Conservation (phyloP, 1,140 invertebrate genomes). For the Caenorhabditis latens region DNA sequence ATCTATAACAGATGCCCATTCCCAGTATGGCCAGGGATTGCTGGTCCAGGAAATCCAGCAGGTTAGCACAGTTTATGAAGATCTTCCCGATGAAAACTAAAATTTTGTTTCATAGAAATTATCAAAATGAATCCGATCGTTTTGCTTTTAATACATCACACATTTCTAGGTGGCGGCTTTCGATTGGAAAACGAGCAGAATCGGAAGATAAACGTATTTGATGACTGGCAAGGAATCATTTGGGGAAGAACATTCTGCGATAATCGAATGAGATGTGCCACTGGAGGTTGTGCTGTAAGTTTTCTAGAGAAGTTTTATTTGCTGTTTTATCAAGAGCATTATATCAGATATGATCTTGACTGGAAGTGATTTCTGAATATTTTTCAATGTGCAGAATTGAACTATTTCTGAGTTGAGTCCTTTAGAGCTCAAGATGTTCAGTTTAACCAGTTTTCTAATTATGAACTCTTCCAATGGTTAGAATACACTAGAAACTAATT, state of each 20-base stretch:
- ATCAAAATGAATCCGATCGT: neutral
- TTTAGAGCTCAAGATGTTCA: too few relatives aligned
- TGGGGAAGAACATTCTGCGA: conserved; percentile 41
- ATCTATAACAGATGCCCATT: conserved; percentile 27
- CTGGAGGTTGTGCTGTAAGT: neutral
- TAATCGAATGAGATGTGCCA: conserved; percentile 29
- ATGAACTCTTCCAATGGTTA: too few relatives aligned
- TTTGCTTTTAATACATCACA: neutral
- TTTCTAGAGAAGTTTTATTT: too few relatives aligned
- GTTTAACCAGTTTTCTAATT: too few relatives aligned
- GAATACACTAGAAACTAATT: neutral
- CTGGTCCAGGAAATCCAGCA: conserved; percentile 4
- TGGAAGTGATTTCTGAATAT: neutral
- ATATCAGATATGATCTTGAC: neutral
- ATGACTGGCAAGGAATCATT: conserved; percentile 18
- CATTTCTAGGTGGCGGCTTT: conserved; percentile 1
- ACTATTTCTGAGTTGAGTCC: too few relatives aligned
- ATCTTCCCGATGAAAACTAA: too few relatives aligned
- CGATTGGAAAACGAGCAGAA: conserved; percentile 21
- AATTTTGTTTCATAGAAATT: neutral
- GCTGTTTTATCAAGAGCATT: too few relatives aligned
- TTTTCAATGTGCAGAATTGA: too few relatives aligned
- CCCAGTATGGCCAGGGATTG: conserved; percentile 15
- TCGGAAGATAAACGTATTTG: neutral
- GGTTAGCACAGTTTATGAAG: neutral